Conservation (phyloP, 2,888 invertebrate species). For the Crematogaster levior region DNA sequence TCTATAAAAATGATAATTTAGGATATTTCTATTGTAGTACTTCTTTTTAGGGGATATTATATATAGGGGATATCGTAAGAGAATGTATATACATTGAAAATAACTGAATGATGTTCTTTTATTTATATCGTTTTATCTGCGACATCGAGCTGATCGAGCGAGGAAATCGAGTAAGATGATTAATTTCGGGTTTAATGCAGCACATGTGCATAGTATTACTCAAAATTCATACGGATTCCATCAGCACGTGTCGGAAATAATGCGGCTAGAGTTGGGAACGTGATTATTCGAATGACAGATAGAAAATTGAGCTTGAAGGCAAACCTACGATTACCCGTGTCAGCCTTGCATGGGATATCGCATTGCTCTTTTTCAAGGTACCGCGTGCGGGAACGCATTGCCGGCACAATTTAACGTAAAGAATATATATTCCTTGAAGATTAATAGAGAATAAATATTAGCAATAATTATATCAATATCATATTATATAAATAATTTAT, state of each 20-base stretch:
- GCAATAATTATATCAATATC: neutral
- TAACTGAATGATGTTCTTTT: slow-evolving; percentile 22
- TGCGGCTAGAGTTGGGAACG: neutral
- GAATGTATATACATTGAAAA: neutral
- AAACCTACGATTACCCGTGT: neutral
- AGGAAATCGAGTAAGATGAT: slow-evolving; percentile 40
- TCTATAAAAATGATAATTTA: neutral
- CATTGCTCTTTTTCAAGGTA: slow-evolving; percentile 22
- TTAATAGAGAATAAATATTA: neutral
- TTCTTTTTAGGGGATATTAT: neutral
- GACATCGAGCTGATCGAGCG: slow-evolving; percentile 40
- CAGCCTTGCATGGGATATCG: slow-evolving; percentile 15
- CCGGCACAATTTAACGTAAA: neutral
- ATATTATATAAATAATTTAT: slow-evolving; percentile 6
- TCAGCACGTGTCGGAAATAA: slow-evolving; percentile 49
- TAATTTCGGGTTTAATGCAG: slow-evolving; percentile 41
- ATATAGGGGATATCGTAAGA: neutral
- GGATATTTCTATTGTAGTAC: neutral
- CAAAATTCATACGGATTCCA: slow-evolving; percentile 64
- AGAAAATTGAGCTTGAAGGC: slow-evolving; percentile 29
- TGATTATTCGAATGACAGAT: slow-evolving; percentile 31
- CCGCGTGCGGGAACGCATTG: neutral
- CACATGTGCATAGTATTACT: slow-evolving; percentile 5
- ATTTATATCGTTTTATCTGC: slow-evolving; percentile 33
- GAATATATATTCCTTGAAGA: neutral